Base-by-base conservation (phyloP, 1,140 invertebrate genomes). In the Notospermus geniculatus region DNA sequence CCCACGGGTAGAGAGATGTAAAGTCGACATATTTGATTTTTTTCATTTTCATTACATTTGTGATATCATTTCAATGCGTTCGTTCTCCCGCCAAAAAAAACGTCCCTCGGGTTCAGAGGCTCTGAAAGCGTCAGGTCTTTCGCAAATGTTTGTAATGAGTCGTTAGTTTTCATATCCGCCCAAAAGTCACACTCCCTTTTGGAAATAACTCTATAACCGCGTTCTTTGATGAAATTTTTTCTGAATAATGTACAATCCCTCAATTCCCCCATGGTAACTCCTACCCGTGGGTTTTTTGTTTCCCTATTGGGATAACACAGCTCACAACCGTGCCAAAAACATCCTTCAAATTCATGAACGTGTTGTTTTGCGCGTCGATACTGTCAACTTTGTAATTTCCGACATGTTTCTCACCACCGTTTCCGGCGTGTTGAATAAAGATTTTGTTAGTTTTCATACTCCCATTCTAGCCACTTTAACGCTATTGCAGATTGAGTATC, bases 251-350 rank as follows among this genome's bases (percentile, higher is more conserved):
- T 68, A 11, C 45, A 17, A 29, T 63, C 54, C 15, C 56, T 62
- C 2, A 66, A 29, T 52, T 71, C 59, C 5, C 46, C 41, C 27
- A 71, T 50, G 2, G 59, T 61, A 19, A 61, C 56, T 46, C 60
- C 29, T 1, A 57, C 67, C 2, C 61, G 43, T 41, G 23, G 62
- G 41, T 63, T 54, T 19, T 55, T 22, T 11, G 57, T 62, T 19
- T 55, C 15, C 54, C 57, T 13, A 54, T 58, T 15, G 55, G 15
- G 17, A 36, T 60, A 71, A 63, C 70, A 73, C 9, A 23, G 19
- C 2, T 36, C 55, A 65, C 70, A 71, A 11, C 70, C 71, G 29
- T 71, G 68, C 52, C 56, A 73, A 13, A 65, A 39, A 63, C 70
- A 70, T 11, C 68, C 64, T 25, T 63, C 41, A 45, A 66, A 73